These are phyloP conservation scores for Dorcus parallelipipedus DNA, from an alignment of 2,888 invertebrate species.

Conservation along the genomic window DNA sequence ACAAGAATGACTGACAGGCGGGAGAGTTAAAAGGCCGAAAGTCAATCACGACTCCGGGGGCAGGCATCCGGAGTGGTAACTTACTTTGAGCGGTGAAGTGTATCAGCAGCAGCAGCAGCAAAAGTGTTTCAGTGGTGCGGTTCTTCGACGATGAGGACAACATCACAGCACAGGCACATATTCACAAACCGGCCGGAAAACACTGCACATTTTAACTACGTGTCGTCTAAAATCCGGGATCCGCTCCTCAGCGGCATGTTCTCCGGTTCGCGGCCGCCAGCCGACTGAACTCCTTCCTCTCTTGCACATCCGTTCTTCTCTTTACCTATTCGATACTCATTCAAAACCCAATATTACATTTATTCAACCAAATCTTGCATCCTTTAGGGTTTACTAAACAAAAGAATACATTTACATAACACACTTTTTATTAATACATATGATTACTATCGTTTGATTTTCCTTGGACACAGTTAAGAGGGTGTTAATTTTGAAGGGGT, in stretches of 20 bases:
- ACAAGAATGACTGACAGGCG: slow-evolving; percentile 11
- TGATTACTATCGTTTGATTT: too few species aligned
- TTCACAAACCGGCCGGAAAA: background rate
- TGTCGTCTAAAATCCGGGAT: slow-evolving; percentile 21
- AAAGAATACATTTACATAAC: too few species aligned
- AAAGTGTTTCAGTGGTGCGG: background rate
- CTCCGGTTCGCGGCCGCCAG: slow-evolving; percentile 27
- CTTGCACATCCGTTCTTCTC: too few species aligned
- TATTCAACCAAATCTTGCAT: too few species aligned
- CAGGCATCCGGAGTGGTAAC: background rate
- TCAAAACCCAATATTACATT: too few species aligned
- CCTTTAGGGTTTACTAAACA: too few species aligned
- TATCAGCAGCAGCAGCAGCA: too few species aligned
- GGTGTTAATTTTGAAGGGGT: too few species aligned
- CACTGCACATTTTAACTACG: slow-evolving; percentile 11
- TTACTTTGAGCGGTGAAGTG: background rate
- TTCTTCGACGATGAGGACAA: background rate
- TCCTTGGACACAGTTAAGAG: too few species aligned
- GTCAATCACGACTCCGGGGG: too few species aligned
- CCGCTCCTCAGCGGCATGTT: slow-evolving; percentile 25
- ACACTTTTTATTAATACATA: too few species aligned
- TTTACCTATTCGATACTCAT: too few species aligned
- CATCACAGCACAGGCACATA: slow-evolving; percentile 1
- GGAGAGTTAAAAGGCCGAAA: background rate
- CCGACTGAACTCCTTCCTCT: slow-evolving; percentile 20